Evolutionary conservation across 2,113 vertebrate species (phyloP).

Genomic region (Pluvialis apricaria): DNA sequence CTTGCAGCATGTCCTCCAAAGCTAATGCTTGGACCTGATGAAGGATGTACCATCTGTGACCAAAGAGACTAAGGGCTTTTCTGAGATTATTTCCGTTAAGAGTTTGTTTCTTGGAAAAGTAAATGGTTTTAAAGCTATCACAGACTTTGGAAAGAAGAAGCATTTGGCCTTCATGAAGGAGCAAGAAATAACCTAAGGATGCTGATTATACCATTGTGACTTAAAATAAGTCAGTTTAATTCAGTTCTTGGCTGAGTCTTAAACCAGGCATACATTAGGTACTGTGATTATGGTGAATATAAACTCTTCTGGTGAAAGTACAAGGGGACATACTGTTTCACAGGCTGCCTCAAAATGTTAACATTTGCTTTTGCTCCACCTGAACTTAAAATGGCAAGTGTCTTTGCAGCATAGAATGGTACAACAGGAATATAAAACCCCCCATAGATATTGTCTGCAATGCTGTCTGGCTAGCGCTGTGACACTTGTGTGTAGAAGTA

Average conservation of each 20-base stretch:
- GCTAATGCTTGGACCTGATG: not conserved
- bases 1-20: not conserved
- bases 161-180: not conserved
- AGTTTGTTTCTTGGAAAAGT: not conserved
- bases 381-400: not conserved
- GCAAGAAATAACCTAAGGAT: not conserved
- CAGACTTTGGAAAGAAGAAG: not conserved
- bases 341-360: not conserved
- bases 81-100: not conserved
- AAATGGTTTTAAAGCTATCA: not conserved
- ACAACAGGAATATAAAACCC: not conserved
- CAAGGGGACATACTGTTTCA: not conserved
- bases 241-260: not conserved
- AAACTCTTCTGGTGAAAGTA: not conserved
- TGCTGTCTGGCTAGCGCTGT: not conserved
- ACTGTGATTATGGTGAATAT: not conserved
- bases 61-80: not conserved
- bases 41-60: not conserved
- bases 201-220: not conserved
- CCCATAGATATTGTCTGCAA: not conserved
- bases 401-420: not conserved
- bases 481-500: not conserved
- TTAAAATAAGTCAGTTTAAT: not conserved
- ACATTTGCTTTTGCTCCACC: not conserved
- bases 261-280: not conserved